phyloP scores from a whole-genome alignment of 1,140 invertebrate species.

The Hylaeus volcanicus region DNA sequence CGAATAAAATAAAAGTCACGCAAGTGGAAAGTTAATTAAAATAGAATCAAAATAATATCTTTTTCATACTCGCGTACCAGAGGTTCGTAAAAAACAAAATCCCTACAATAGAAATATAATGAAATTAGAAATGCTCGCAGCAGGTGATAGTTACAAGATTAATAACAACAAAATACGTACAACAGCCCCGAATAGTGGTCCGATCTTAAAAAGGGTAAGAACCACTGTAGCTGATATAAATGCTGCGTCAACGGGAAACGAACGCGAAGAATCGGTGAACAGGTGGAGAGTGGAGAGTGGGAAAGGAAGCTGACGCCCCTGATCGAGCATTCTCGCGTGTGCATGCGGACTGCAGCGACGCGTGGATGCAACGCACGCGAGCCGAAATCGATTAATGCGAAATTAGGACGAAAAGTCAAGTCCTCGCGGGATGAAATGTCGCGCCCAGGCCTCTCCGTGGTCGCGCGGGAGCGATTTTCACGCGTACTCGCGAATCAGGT shows the following conservation, averaged over 20 bases:
- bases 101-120: too few species aligned
- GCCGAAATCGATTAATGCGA: constrained; percentile 56
- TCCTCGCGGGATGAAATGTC: constrained; percentile 48
- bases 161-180: too few species aligned
- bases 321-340: background rate
- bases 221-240: too few species aligned
- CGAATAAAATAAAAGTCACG: too few species aligned
- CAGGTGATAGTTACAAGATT: too few species aligned
- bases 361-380: constrained; percentile 37
- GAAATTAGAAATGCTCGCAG: too few species aligned
- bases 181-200: too few species aligned
- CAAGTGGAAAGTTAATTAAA: too few species aligned
- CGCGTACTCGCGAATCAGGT: constrained; percentile 20
- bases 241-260: background rate
- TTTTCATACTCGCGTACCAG: too few species aligned
- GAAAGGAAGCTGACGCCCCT: background rate
- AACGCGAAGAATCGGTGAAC: background rate
- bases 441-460: constrained; percentile 5
- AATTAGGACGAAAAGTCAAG: constrained; percentile 62
- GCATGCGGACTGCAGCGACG: constrained; percentile 4
- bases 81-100: too few species aligned
- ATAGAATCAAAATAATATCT: too few species aligned
- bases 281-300: background rate
- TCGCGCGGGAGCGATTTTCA: constrained; percentile 28
- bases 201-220: too few species aligned